phyloP scores from a whole-genome alignment of 2,888 invertebrate species.

The Ceratothoa steindachneri region DNA sequence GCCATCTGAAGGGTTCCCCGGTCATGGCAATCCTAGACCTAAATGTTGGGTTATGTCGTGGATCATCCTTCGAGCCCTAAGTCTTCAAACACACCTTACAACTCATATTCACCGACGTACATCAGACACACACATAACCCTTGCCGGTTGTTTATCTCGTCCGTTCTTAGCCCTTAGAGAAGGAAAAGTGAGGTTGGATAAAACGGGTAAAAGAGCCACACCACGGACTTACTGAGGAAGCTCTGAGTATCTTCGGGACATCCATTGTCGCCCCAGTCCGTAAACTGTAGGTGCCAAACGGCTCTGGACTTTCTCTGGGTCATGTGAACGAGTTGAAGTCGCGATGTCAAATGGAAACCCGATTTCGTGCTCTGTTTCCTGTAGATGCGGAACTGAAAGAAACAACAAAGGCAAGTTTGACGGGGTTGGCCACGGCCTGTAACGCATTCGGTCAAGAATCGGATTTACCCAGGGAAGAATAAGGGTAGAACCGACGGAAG shows the following conservation, averaged over 20 bases:
- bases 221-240: constrained; percentile 57
- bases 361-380: constrained; percentile 59
- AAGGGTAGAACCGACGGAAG: not conserved
- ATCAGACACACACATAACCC: no score
- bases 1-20: no score
- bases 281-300: constrained; percentile 78
- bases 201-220: no score
- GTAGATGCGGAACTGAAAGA: constrained; percentile 65
- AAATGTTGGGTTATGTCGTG: no score
- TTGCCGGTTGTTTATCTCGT: no score
- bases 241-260: constrained; percentile 65
- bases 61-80: no score
- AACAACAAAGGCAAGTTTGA: constrained; percentile 12
- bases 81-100: no score
- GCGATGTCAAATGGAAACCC: constrained; percentile 42
- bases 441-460: not conserved
- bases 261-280: constrained; percentile 67
- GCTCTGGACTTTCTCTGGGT: constrained; percentile 50
- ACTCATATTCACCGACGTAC: no score
- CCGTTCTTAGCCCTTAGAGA: no score
- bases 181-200: no score
- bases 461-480: not conserved
- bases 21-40: no score
- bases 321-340: constrained; percentile 43
- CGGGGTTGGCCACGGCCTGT: not conserved